A percentile compares a stretch with the other conserved stretches of the same genome.
Evolutionary conservation across 37 sponge, comb jelly and placozoan species (phyloP).

Genomic region (Halichondria panicea): DNA sequence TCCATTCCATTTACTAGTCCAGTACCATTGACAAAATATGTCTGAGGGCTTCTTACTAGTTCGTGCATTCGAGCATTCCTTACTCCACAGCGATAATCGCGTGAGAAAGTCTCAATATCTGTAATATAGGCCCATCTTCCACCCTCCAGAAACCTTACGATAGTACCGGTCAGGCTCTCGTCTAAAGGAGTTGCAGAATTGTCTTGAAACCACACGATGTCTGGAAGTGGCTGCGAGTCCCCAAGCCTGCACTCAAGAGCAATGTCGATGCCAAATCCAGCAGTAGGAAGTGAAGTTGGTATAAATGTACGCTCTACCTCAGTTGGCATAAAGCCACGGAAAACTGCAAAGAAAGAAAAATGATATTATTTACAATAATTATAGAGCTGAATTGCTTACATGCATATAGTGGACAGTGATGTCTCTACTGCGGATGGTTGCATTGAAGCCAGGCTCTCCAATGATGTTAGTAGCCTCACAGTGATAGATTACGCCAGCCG

Average conservation of each 20-base stretch:
- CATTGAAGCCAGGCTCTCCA: constrained; percentile 9
- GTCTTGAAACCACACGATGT: constrained; percentile 10
- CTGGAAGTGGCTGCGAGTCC: constrained; percentile 18
- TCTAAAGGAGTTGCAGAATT: no score
- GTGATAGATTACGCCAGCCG: constrained; percentile 39
- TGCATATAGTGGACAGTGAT: constrained; percentile 23
- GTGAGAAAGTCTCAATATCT: neutral
- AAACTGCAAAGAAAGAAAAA: constrained; percentile 13
- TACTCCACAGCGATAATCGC: constrained; percentile 45
- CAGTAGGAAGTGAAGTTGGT: neutral
- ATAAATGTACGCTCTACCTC: no score
- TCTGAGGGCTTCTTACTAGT: no score
- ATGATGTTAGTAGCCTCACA: constrained; percentile 49
- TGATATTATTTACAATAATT: neutral
- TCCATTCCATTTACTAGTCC: neutral
- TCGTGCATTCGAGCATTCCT: constrained; percentile 53
- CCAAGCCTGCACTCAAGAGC: constrained; percentile 30
- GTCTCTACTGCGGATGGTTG: constrained; percentile 48
- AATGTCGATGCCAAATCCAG: neutral
- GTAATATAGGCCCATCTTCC: no score
- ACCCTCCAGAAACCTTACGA: no score
- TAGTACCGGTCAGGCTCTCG: no score
- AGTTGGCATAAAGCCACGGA: constrained; percentile 11
- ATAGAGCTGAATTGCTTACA: constrained; percentile 17
- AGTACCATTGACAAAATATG: neutral